Base-by-base conservation (phyloP, 2,113 vertebrate species). In the Aythya baeri region DNA sequence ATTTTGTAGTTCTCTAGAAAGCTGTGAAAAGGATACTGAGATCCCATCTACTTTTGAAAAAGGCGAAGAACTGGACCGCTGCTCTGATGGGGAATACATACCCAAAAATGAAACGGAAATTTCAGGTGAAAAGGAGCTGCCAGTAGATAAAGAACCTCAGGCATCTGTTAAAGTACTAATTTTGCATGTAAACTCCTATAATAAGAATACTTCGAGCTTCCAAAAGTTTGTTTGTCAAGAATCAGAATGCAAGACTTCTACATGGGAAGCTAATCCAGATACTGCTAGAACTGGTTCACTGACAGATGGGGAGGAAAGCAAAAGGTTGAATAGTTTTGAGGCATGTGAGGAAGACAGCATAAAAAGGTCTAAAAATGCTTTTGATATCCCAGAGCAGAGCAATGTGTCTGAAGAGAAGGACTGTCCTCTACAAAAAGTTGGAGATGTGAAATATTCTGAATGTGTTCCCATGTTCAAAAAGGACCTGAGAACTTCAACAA, bases 361-460 rank as follows among this genome's bases (percentile, higher is more conserved):
- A 25, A 70, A 66, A 20, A 70, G 31, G 21, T 58, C 36, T 49
- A 66, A 95, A 71, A 88, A 68, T 27, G 6, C 58, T 31, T 59
- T 73, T 12, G 79, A 50, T 26, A 31, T 50, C 31, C 46, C 72
- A 14, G 86, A 95, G 27, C 93, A 83, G 50, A 96, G 62, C 52
- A 26, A 41, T 21, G 96, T 89, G 27, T 93, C 91, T 7, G 96
- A 96, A 61, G 94, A 97, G 8, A 94, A 97, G 5, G 61, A 84
- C 5, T 26, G 16, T 61, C 54, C 50, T 15, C 1, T 88, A 43
- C 31, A 83, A 88, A 62, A 88, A 26, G 61, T 75, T 49, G 71
- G 23, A 11, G 46, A 6, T 36, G 3, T 68, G 7, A 41, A 91
- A 20, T 70, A 43, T 58, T 77, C 85, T 17, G 46, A 84, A 38